Percentiles rank a stretch among this genome's conserved stretches.
These are phyloP conservation scores for Helicoverpa zea DNA, from an alignment of 1,140 invertebrate species.

Conservation along the genomic window DNA sequence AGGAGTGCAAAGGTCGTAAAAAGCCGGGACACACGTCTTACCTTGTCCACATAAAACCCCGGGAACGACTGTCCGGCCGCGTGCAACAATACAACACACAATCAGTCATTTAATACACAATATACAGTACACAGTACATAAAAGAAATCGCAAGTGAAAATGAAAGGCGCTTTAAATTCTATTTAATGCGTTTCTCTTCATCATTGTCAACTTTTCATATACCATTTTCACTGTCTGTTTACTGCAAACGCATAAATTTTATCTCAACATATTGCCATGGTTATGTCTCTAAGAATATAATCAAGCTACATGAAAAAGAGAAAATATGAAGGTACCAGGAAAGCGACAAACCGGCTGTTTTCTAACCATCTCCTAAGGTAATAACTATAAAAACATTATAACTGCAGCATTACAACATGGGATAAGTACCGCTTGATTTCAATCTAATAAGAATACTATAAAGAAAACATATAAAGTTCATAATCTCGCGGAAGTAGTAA, in stretches of 20 bases:
- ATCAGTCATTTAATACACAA: constrained; percentile 39
- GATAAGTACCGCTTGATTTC: no score
- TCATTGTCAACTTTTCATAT: constrained; percentile 1
- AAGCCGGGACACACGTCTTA: constrained; percentile 66
- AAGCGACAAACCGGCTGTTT: no score
- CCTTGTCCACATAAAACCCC: constrained; percentile 84
- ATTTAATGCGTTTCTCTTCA: background rate
- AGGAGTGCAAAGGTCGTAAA: background rate
- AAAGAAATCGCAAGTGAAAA: constrained; percentile 11
- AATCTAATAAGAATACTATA: background rate
- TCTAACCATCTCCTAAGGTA: no score
- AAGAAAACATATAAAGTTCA: background rate
- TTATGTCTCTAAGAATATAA: background rate
- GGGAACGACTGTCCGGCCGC: constrained; percentile 79
- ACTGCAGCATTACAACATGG: background rate
- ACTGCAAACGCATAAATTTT: no score
- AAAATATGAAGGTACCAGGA: background rate
- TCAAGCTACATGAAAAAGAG: background rate
- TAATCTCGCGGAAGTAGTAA: background rate
- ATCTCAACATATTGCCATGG: no score
- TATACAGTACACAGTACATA: constrained; percentile 20
- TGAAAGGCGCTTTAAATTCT: background rate
- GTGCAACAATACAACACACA: constrained; percentile 74
- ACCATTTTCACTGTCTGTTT: background rate
- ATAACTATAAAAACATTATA: background rate